Evolutionary conservation across 92 coral and sea anemone genomes (phyloP).

Genomic region (Epizoanthus scotinus): DNA sequence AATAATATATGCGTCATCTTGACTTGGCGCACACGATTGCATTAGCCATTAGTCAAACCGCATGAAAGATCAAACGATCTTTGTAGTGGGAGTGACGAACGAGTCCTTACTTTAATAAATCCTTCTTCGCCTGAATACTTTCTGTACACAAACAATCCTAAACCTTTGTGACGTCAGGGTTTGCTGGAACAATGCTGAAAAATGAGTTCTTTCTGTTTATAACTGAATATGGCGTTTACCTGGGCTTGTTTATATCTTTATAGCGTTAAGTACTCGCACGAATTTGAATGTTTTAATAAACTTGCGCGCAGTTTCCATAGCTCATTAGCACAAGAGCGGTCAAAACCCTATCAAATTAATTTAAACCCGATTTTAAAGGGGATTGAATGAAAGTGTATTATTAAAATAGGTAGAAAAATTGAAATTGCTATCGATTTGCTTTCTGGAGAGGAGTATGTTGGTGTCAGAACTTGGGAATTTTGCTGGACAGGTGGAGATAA

Average conservation of each 20-base stretch:
- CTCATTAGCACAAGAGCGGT: slow-evolving; percentile 9
- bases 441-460: not conserved
- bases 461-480: not conserved
- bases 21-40: not conserved
- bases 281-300: slow-evolving; percentile 10
- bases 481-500: slow-evolving; percentile 33
- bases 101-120: not conserved
- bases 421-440: not conserved
- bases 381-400: not conserved
- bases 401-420: not conserved
- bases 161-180: slow-evolving; percentile 15
- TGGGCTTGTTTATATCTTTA: not conserved
- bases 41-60: not conserved
- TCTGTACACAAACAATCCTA: slow-evolving; percentile 5
- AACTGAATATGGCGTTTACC: slow-evolving; percentile 5
- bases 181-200: not conserved
- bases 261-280: not conserved
- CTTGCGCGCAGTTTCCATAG: slow-evolving; percentile 4
- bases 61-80: slow-evolving; percentile 10
- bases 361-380: slow-evolving; percentile 1
- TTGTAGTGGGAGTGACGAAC: not conserved
- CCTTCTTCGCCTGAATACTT: not conserved
- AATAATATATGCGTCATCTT: too few relatives aligned
- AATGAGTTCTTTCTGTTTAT: slow-evolving; percentile 3
- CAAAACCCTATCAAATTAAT: slow-evolving; percentile 17